Base-by-base conservation (phyloP, 2,113 vertebrate species). In the Dasyprocta punctata region DNA sequence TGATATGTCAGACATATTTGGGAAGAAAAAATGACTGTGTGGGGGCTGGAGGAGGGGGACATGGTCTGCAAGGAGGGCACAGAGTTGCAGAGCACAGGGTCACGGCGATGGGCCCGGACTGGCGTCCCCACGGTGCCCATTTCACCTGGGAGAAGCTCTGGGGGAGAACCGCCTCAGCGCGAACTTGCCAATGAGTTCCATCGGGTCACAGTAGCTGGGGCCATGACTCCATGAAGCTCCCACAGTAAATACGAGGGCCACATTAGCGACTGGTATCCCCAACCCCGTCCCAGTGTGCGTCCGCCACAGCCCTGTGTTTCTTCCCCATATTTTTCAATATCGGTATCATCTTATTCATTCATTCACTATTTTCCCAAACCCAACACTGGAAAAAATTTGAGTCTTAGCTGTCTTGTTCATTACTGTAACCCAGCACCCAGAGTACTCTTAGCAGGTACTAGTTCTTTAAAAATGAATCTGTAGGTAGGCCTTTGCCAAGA, bases 341-440 rank as follows among this genome's bases (percentile, higher is more conserved):
- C 65, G 78, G 54, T 36, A 75, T 52, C 22, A 56, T 80, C 24
- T n/a, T 67, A 56, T n/a, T 92, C 69, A 65, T 84, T 69, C 90
- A n/a, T 36, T 60, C 56, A 30, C 47, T 22, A 28, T 65, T 41
- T 77, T n/a, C 47, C 58, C 19, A 44, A 26, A 17, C 5, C 14
- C 5, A 89, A 24, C 65, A 49, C 52, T 83, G 26, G 49, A 30
- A 69, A 81, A 36, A 77, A 14, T 36, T 19, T 14, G 12, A 56
- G 24, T 86, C 30, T 80, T 30, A 61, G 63, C 75, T 94, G 14
- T 54, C 30, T 75, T 54, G 2, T 90, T 85, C 54, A 65, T 10
- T 54, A 52, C 6, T 1, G 2, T 56, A 33, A 63, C 80, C 80
- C 47, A 58, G 19, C 20, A 96, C 22, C 30, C 24, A 47, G 28